Conservation (phyloP, 2,797 vertebrate species). For the Gobio occitaniae region DNA sequence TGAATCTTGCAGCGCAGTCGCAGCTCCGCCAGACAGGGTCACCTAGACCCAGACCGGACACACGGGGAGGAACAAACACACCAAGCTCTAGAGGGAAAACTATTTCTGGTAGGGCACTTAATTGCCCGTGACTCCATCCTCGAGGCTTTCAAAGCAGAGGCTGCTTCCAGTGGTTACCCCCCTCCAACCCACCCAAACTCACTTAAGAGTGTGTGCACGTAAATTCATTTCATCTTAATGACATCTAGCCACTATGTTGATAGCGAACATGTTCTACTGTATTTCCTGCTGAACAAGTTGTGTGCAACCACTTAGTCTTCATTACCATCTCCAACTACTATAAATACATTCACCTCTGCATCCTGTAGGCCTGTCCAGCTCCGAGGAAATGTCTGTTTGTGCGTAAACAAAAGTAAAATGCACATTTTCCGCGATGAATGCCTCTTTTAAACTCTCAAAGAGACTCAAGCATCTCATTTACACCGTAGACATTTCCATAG, state of each 20-base stretch:
- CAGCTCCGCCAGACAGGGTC: conserved; percentile 68
- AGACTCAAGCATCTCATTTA: conserved; percentile 22
- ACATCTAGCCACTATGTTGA: conserved; percentile 44
- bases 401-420: conserved; percentile 62
- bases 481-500: conserved; percentile 13
- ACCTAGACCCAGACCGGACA: conserved; percentile 67
- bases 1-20: conserved; percentile 70
- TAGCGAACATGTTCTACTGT: conserved; percentile 20
- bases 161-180: conserved; percentile 56
- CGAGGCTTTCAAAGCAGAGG: conserved; percentile 69
- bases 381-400: conserved; percentile 48
- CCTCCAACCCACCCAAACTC: conserved; percentile 66
- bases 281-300: conserved; percentile 43
- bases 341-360: conserved; percentile 52
- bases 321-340: conserved; percentile 31
- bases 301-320: conserved; percentile 40
- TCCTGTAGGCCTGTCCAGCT: conserved; percentile 56
- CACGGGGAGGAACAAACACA: conserved; percentile 65
- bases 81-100: conserved; percentile 62
- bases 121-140: conserved; percentile 76
- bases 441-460: background rate
- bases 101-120: conserved; percentile 77
- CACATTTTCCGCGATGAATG: conserved; percentile 57
- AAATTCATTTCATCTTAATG: conserved; percentile 48
- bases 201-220: conserved; percentile 59